phyloP scores from a whole-genome alignment of 2,888 invertebrate genomes.

The Apamea crenata region DNA sequence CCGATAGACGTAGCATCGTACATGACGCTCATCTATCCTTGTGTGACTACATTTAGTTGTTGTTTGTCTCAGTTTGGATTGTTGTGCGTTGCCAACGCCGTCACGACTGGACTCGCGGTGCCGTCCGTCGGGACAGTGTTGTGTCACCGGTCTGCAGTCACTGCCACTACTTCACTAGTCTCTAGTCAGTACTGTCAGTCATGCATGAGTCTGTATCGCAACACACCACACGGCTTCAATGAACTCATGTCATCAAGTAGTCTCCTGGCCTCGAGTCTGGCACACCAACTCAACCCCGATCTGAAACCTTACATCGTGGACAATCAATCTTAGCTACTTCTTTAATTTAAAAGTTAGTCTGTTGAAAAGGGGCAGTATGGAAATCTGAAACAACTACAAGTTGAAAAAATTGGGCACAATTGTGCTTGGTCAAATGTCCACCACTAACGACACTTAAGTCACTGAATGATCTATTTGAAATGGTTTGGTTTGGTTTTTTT shows the following conservation, averaged over 20 bases:
- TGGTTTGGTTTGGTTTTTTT: neutral
- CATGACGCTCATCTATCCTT: constrained; percentile 29
- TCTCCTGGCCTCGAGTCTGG: neutral
- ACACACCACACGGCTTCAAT: neutral
- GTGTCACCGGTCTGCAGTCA: neutral
- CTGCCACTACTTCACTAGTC: neutral
- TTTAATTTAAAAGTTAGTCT: neutral
- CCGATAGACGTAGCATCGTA: constrained; percentile 16
- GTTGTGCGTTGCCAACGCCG: constrained; percentile 18
- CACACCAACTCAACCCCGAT: neutral
- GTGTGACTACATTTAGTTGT: constrained; percentile 44
- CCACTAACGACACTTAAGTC: neutral
- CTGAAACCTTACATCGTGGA: neutral
- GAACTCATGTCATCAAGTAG: neutral
- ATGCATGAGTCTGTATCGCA: neutral
- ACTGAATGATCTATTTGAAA: neutral
- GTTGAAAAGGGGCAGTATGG: neutral
- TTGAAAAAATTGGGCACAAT: neutral
- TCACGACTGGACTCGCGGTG: neutral
- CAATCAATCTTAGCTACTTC: neutral
- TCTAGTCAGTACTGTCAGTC: neutral
- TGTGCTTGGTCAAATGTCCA: neutral
- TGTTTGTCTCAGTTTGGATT: constrained; percentile 27
- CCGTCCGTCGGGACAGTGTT: neutral
- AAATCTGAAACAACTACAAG: neutral